Evolutionary conservation across 2,113 vertebrate species (phyloP).

Genomic region (Phylloscopus trochilus): DNA sequence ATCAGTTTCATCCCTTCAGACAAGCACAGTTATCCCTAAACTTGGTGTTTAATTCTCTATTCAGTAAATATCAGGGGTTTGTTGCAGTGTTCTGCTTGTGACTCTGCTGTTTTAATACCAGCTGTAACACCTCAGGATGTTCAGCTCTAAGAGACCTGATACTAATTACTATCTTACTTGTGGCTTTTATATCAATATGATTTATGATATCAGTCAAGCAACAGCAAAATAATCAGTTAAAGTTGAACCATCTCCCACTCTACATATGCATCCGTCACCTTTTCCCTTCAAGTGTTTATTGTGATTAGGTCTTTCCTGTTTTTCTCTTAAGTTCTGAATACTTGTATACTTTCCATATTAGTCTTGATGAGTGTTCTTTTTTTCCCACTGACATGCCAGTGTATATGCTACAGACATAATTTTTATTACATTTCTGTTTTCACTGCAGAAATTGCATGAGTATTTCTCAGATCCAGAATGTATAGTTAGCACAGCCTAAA

Average conservation of each 20-base stretch:
- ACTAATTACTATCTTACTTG: background rate
- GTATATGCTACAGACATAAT: background rate
- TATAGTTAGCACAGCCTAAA: background rate
- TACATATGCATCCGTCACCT: background rate
- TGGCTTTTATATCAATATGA: background rate
- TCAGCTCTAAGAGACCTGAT: background rate
- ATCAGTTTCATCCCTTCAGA: background rate
- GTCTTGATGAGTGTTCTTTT: background rate
- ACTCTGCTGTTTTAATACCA: background rate
- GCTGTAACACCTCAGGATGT: background rate
- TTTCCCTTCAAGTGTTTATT: constrained; percentile 22
- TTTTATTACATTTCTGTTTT: background rate
- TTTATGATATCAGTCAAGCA: background rate
- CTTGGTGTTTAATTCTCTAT: background rate
- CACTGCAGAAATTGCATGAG: background rate
- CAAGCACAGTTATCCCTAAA: background rate
- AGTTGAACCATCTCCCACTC: background rate
- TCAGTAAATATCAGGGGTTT: background rate
- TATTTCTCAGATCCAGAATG: background rate
- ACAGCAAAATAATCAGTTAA: background rate
- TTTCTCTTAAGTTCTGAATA: background rate
- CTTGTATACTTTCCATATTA: background rate
- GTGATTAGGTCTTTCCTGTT: constrained; percentile 50
- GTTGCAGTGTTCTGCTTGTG: background rate
- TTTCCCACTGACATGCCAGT: background rate